Evolutionary conservation across 2,888 invertebrate genomes (phyloP), one percentile per base, ranked within the genome.

Genomic region (Hoplodrina blanda): DNA sequence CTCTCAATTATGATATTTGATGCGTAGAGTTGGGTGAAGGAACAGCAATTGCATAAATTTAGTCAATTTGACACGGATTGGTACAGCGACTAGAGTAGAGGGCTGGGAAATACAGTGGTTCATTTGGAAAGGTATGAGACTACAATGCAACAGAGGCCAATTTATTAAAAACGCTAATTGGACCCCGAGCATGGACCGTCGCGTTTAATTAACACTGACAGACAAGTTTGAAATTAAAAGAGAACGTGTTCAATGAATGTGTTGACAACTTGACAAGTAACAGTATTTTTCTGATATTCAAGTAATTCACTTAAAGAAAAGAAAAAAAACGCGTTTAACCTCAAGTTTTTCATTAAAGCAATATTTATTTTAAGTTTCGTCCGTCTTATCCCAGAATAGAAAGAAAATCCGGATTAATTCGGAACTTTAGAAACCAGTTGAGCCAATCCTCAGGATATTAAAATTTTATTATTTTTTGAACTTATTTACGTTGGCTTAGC

Each of bases 21-120:
- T 93, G 93, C 90, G 91, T 86, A 81, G 87, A 87, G 87, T 85
- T 85, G 89, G 87, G 81, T 67, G 20, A 17, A 75, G 55, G 66
- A 85, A 80, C 80, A 82, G 91, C 90, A 91, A 91, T 93, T 93
- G 95, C 94, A 95, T 95, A 95, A 95, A 95, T 95, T 95, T 94
- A 90, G 93, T 90, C 93, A 94, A 95, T 95, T 94, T 92, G 93
- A 92, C 91, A 93, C 91, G 92, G 89, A 90, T 87, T 77, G 72
- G 73, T 75, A 78, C 33, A 56, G 81, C 74, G 74, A 65, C 66
- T 49, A 70, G 70, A 64, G 62, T n/a, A 62, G 69, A 76, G 81
- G 81, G 78, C 57, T 63, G 67, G 55, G 57, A 61, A 69, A 77
- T 57, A 33, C 54, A 56, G 69, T 62, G 61, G 72, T 73, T 83